phyloP scores from a whole-genome alignment of 2,113 vertebrate species.

The Chloropsis cyanopogon region DNA sequence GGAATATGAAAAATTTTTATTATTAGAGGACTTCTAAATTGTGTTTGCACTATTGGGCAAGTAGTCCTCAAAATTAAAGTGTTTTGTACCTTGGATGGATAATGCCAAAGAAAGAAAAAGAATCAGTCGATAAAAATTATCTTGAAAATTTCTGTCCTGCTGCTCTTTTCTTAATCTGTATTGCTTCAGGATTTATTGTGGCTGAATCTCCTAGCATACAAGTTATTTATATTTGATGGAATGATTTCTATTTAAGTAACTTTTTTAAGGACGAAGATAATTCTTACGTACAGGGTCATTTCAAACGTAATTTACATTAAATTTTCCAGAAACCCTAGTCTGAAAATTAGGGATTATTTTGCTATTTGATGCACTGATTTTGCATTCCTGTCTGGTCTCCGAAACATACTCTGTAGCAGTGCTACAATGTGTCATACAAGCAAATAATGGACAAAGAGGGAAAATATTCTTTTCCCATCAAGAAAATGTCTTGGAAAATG shows the following conservation, averaged over 20 bases:
- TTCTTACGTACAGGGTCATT: background rate
- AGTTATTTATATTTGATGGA: background rate
- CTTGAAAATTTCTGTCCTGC: background rate
- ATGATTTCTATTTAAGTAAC: background rate
- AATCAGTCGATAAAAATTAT: background rate
- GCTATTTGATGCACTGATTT: background rate
- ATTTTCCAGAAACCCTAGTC: background rate
- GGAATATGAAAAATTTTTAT: background rate
- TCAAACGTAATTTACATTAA: background rate
- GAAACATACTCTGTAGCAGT: background rate
- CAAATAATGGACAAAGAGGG: background rate
- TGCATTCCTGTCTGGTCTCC: background rate
- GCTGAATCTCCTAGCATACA: background rate
- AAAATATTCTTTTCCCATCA: background rate
- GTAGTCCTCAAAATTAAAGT: background rate
- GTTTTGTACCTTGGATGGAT: background rate
- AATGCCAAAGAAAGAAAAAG: background rate
- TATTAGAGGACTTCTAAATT: background rate
- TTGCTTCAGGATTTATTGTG: background rate
- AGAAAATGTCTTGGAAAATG: background rate
- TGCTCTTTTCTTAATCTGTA: background rate
- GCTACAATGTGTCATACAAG: background rate
- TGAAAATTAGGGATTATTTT: background rate
- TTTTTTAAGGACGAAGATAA: background rate
- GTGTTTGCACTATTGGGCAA: background rate